phyloP scores from a whole-genome alignment of 1,140 invertebrate genomes.

The Paramacrobiotus metropolitanus region DNA sequence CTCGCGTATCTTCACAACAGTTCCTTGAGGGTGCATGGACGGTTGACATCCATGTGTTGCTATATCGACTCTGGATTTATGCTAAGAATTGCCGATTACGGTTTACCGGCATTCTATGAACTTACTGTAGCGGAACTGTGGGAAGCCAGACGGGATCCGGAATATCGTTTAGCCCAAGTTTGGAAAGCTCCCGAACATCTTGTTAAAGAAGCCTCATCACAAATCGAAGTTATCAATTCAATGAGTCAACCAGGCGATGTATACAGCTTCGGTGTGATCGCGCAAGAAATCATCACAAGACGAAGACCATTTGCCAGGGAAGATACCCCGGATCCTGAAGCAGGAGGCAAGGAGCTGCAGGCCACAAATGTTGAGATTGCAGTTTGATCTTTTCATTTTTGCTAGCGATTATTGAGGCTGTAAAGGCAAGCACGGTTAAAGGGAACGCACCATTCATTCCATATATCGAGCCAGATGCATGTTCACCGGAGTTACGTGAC shows the following conservation, averaged over 20 bases:
- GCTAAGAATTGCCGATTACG: slow-evolving; percentile 59
- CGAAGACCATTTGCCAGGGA: slow-evolving; percentile 13
- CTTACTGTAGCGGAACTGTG: slow-evolving; percentile 1
- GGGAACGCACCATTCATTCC: neutral
- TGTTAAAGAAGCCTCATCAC: neutral
- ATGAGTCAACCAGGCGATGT: slow-evolving; percentile 40
- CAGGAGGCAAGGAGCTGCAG: neutral
- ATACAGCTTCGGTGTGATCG: slow-evolving; percentile 69
- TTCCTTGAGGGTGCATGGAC: slow-evolving; percentile 47
- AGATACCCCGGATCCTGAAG: neutral
- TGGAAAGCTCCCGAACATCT: slow-evolving; percentile 4
- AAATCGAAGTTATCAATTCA: neutral
- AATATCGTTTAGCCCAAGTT: neutral
- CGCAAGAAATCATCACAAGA: slow-evolving; percentile 55
- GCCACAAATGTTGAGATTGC: neutral
- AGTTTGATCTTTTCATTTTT: neutral
- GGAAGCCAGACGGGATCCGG: neutral
- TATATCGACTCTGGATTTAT: slow-evolving; percentile 68
- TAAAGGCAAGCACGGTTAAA: neutral
- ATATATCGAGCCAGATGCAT: neutral
- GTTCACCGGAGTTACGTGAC: neutral
- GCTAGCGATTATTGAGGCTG: neutral
- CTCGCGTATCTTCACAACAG: slow-evolving; percentile 59
- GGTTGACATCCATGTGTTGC: slow-evolving; percentile 54
- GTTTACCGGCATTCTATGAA: slow-evolving; percentile 14